Evolutionary conservation across 1,140 invertebrate genomes (phyloP), one percentile per base, ranked within the genome.

Genomic region (Habropoda laboriosa): DNA sequence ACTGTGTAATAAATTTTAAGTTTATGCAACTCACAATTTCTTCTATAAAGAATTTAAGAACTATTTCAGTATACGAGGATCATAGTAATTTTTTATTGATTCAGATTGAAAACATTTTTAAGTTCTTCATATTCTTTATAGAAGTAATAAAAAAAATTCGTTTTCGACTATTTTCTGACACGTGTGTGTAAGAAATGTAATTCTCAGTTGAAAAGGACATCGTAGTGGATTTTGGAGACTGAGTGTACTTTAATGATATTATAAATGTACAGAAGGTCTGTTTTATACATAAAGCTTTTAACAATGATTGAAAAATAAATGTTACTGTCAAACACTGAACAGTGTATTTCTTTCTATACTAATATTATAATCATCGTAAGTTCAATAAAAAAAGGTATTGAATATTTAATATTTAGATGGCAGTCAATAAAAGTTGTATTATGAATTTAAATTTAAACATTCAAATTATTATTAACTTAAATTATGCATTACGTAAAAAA

Each of bases 271-370:
- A 83, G 82, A 83, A 79, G 78, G 81, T 78, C 75, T 71, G 84
- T 91, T 90, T 90, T 89, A 87, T 90, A 91, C 89, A 78, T 83
- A 78, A 87, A 86, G 83, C 84, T 86, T 90, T 89, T 89, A 87
- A 82, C 47, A 80, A 87, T 64, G 75, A 86, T 42, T 74, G 42
- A 84, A 79, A 87, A 89, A 86, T 85, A 88, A 89, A 86, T 63
- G 80, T 89, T 89, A 90, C 87, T 89, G 85, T 89, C 89, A 87
- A 68, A 80, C n/a, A 84, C 84, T 47, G 49, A 42, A 42, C 24
- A 6, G 13, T 32, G 13, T 32, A 60, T 35, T 71, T 40, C 32
- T 38, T 71, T 5, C 13, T 18, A 13, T 6, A 18, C 27, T 5
- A 57, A 42, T 38, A 38, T 7, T 40, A 58, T 30, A 2, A 13